Conservation (phyloP, 2,113 vertebrate species). For the Psammodynastes pulverulentus region DNA sequence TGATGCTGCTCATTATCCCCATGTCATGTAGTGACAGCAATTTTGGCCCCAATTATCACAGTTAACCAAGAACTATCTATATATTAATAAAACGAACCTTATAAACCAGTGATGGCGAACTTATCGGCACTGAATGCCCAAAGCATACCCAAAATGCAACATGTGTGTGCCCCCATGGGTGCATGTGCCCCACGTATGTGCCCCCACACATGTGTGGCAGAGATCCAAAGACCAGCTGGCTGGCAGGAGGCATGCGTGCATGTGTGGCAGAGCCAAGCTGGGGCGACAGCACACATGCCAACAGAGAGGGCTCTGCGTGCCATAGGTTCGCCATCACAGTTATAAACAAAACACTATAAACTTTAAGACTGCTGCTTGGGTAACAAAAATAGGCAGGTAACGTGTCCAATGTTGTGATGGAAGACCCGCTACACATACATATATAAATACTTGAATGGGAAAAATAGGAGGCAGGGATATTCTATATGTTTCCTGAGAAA, state of each 20-base stretch:
- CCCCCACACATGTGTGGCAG: too few species aligned
- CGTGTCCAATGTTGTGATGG: background rate
- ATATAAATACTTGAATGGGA: background rate
- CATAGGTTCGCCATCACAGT: too few species aligned
- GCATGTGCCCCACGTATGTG: too few species aligned
- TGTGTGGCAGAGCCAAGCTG: too few species aligned
- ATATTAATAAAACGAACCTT: background rate
- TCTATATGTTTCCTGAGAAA: background rate
- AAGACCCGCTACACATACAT: background rate
- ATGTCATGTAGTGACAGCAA: background rate
- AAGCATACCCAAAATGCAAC: too few species aligned
- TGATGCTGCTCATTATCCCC: background rate
- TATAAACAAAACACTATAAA: background rate
- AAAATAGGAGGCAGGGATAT: background rate
- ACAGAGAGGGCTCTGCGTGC: too few species aligned
- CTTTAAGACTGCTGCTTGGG: background rate
- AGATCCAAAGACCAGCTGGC: too few species aligned
- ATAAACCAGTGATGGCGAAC: too few species aligned
- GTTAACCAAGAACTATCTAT: background rate
- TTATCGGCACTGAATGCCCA: too few species aligned
- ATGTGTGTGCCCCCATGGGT: too few species aligned
- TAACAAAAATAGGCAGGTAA: background rate
- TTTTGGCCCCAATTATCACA: background rate
- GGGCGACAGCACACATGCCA: too few species aligned
- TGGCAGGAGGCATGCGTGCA: too few species aligned